Evolutionary conservation across 2,888 invertebrate species (phyloP), one percentile per base, ranked within the genome.

Genomic region (Drosophila greeni): DNA sequence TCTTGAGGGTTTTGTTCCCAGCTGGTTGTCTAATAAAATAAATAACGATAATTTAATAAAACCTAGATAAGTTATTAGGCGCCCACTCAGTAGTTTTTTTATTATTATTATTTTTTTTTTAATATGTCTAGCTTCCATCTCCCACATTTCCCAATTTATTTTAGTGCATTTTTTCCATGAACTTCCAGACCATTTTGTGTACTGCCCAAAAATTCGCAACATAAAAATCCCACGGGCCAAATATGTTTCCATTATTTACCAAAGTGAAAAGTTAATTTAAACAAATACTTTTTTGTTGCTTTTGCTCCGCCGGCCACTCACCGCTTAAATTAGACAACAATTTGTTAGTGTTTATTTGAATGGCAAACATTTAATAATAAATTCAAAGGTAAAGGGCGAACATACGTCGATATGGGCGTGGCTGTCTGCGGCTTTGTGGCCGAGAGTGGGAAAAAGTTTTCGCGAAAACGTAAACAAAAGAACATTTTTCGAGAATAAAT

Each of bases 351-450:
- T 77, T 79, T 76, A 73, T 66, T 53, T 58, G 42, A 66, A 56
- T 61, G 23, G 45, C 42, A 40, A 62, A 57, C 69, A 69, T 71
- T 73, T 72, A 40, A 72, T 61, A 72, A 67, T 68, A 60, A 73
- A 77, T 73, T 62, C n/a, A 70, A 73, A 76, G 65, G 72, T 53
- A 57, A 70, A 62, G 69, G 69, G 69, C 69, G 71, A 20, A 39
- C 23, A 9, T 45, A 53, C 56, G 23, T 61, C 34, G 54, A 53
- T 49, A 36, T 39, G 65, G 49, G 59, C 70, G 70, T 60, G 62
- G 59, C 43, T 23, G 53, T 45, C 53, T 53, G 53, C n/a, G 37
- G 59, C 29, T 43, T 60, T 55, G 23, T n/a, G 34, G 23, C 16
- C 18, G 20, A 48, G 45, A 33, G 60, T n/a, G 31, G 14, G 60